Evolutionary conservation across 1,140 invertebrate genomes (phyloP), one percentile per base, ranked within the genome.

Genomic region (Cherax destructor): DNA sequence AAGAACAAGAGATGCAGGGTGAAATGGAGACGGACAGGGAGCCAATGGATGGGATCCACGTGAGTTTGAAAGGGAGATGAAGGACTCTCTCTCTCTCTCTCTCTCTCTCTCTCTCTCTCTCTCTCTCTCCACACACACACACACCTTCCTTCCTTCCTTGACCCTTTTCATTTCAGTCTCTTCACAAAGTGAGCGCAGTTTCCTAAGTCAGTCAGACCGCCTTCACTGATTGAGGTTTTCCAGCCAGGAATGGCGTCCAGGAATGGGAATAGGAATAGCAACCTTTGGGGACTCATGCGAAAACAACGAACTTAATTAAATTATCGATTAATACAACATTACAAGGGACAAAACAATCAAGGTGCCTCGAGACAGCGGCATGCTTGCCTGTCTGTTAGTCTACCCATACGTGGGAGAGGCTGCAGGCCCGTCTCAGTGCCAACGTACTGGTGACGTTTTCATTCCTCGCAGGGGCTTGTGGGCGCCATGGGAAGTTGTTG

Each of bases 231-330:
- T 86, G 65, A 87, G n/a, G 49, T 11, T 61, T 16, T 50, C 72
- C 47, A 24, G 18, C 69, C 11, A 11, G 69, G 83, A 61, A 47
- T 79, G 77, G 86, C 56, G 77, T 59, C 50, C 52, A 79, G 77
- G 86, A 79, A 47, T 65, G 77, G 59, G 10, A 78, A 79, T 47
- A 79, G 59, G 86, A 79, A 18, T 65, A 79, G 59, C 16, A 61
- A 79, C 74, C 74, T 41, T 87, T 49, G 84, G 24, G 13, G n/a
- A 47, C 56, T 83, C 81, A 41, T 10, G 47, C 59, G 83, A 77
- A 86, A 77, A 86, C 83, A 86, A 86, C 76, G 47, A 86, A 74
- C 65, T 86, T 86, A 76, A 86, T 86, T 86, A 86, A 86, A 24
- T 74, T 86, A 86, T 86, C 69, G 83, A 86, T 86, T 79, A 50